phyloP scores from a whole-genome alignment of 2,888 invertebrate species.

The Dicranocentrus wangi region DNA sequence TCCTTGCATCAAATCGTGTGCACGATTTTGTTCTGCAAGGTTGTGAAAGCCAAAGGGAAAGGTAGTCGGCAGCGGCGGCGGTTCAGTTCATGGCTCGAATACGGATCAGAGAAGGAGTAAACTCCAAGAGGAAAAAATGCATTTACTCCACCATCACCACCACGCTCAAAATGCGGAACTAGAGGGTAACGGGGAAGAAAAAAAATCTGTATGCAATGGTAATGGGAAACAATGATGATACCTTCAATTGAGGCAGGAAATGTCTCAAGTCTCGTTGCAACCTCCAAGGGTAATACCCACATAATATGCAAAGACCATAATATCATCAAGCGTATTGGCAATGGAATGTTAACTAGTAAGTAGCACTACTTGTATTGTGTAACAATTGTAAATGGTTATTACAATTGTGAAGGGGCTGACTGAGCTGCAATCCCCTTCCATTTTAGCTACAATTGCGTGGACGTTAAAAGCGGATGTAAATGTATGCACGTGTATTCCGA shows the following conservation, averaged over 20 bases:
- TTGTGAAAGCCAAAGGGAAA: slow-evolving; percentile 24
- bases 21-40: slow-evolving; percentile 37
- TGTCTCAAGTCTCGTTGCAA: background rate
- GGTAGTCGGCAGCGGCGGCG: no score
- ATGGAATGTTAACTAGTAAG: slow-evolving; percentile 48
- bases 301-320: slow-evolving; percentile 45
- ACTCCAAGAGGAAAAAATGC: slow-evolving; percentile 33
- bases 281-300: slow-evolving; percentile 9
- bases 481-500: slow-evolving; percentile 18
- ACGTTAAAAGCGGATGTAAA: slow-evolving; percentile 1
- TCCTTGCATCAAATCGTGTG: slow-evolving; percentile 29
- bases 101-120: slow-evolving; percentile 12
- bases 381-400: no score
- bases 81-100: slow-evolving; percentile 41
- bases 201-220: slow-evolving; percentile 54
- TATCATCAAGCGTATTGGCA: slow-evolving; percentile 55
- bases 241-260: background rate
- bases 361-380: no score
- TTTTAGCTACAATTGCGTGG: background rate
- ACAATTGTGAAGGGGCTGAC: no score
- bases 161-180: background rate
- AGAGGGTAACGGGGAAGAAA: slow-evolving; percentile 25
- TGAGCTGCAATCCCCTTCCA: no score
- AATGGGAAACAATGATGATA: slow-evolving; percentile 48
- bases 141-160: slow-evolving; percentile 15